Conservation (phyloP, 1,140 invertebrate species). For the Camponotus pennsylvanicus region DNA sequence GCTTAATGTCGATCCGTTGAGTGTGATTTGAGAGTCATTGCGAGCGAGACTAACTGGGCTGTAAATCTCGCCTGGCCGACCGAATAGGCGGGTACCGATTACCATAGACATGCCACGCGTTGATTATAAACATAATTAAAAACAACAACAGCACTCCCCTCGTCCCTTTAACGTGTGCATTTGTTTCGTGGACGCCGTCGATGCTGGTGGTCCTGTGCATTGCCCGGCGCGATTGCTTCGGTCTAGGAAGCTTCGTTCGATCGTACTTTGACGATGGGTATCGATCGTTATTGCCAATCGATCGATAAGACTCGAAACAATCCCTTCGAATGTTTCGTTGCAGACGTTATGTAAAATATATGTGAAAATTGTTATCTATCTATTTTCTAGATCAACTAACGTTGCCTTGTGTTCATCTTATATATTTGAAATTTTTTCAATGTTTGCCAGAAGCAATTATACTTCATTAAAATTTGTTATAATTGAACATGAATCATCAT, state of each 20-base stretch:
- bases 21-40: slow-evolving; percentile 75
- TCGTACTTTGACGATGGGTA: slow-evolving; percentile 61
- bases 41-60: slow-evolving; percentile 73
- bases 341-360: slow-evolving; percentile 35
- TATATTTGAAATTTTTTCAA: background rate
- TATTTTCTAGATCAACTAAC: background rate
- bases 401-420: background rate
- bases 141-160: slow-evolving; percentile 82
- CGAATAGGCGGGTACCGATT: slow-evolving; percentile 82
- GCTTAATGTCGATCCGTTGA: slow-evolving; percentile 31
- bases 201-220: slow-evolving; percentile 85
- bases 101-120: slow-evolving; percentile 86
- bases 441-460: background rate
- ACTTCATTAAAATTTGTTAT: background rate
- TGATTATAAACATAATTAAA: slow-evolving; percentile 87
- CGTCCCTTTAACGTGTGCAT: slow-evolving; percentile 81
- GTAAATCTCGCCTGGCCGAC: slow-evolving; percentile 78
- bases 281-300: slow-evolving; percentile 60
- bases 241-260: slow-evolving; percentile 71
- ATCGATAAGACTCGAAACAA: slow-evolving; percentile 60
- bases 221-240: slow-evolving; percentile 65
- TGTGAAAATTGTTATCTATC: background rate
- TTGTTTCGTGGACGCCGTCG: slow-evolving; percentile 81
- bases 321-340: background rate
- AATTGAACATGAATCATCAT: background rate